Percentiles rank a stretch among this genome's conserved stretches.
Conservation (phyloP, 2,888 invertebrate genomes). For the Thereva unica region DNA sequence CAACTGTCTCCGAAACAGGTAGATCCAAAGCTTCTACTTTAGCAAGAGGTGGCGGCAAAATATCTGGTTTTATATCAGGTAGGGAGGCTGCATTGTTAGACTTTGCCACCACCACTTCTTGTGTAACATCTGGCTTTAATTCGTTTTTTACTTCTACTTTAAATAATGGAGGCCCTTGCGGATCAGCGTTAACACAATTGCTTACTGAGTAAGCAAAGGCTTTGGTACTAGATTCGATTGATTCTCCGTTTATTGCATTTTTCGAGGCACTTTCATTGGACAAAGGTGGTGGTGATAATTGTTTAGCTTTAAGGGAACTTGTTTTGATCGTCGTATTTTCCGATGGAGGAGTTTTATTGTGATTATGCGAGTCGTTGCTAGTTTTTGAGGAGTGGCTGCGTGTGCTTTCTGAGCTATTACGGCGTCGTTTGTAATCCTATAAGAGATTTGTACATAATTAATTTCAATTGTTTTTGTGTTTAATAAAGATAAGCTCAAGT, state of each 20-base stretch:
- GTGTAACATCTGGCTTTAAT: conserved; percentile 6
- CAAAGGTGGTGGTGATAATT: background rate
- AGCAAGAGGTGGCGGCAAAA: no score
- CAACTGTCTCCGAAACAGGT: no score
- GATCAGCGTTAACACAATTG: conserved; percentile 4
- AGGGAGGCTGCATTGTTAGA: background rate
- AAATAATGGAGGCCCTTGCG: background rate
- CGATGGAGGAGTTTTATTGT: background rate
- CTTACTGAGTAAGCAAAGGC: conserved; percentile 16
- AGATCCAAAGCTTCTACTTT: no score
- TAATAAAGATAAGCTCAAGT: background rate
- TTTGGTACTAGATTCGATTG: conserved; percentile 20
- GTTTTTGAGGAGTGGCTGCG: conserved; percentile 35
- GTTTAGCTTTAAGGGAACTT: background rate
- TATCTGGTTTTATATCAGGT: no score
- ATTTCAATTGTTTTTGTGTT: background rate
- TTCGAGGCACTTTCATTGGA: conserved; percentile 40
- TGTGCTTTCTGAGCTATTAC: conserved; percentile 36
- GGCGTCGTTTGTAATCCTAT: conserved; percentile 33
- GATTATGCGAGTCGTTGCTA: conserved; percentile 12
- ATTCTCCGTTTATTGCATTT: conserved; percentile 31
- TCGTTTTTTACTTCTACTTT: conserved; percentile 17
- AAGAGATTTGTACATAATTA: background rate
- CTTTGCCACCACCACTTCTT: background rate
- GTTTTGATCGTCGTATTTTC: background rate